Conservation (phyloP, 1,140 invertebrate species). For the Plutomurus gul region DNA sequence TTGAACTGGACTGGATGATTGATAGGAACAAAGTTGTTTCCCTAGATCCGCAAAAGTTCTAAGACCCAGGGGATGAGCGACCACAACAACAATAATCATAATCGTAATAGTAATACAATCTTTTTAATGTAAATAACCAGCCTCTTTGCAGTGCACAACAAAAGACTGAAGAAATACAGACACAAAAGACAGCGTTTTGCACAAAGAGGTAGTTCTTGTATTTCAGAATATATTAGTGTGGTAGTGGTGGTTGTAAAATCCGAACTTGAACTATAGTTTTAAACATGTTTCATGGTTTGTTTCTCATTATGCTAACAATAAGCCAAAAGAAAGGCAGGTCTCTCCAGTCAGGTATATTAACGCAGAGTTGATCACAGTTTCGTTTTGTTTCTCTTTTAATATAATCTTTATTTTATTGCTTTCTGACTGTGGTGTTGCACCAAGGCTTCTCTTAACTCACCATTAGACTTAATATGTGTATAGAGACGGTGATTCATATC, state of each 20-base stretch:
- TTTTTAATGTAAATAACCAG: not conserved
- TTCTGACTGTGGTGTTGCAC: no score
- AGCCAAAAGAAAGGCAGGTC: no score
- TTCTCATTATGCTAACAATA: not conserved
- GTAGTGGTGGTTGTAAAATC: not conserved
- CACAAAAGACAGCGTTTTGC: not conserved
- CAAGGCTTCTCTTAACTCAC: not conserved
- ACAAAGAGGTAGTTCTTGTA: not conserved
- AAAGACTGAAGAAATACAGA: not conserved
- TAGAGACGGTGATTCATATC: not conserved
- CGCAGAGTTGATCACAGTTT: not conserved
- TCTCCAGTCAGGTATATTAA: not conserved
- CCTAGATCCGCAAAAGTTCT: constrained; percentile 46
- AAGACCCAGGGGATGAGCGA: constrained; percentile 21
- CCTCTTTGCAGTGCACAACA: not conserved
- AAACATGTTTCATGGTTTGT: constrained; percentile 4
- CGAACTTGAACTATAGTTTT: not conserved
- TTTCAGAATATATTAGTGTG: not conserved
- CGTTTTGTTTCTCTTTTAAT: not conserved
- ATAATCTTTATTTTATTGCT: constrained; percentile 13
- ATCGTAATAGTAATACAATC: not conserved
- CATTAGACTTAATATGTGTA: not conserved
- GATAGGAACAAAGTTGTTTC: constrained; percentile 35
- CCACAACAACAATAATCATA: not conserved
- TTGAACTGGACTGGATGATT: constrained; percentile 33